These are phyloP conservation scores for Sorex araneus DNA, from an alignment of 2,113 vertebrate genomes.

Conservation along the genomic window DNA sequence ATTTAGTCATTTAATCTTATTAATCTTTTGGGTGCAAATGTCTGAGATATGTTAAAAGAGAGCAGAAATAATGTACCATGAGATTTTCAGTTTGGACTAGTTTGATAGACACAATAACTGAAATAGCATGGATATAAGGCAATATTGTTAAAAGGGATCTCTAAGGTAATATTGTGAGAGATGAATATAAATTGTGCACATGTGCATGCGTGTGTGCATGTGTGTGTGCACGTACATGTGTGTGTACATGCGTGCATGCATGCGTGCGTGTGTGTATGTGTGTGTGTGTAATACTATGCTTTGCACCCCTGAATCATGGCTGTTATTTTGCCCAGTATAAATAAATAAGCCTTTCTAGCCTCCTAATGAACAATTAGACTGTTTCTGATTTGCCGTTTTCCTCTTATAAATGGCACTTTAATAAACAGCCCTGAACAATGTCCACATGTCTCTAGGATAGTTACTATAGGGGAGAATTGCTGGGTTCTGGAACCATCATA, in stretches of 20 bases:
- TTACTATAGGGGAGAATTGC: background rate
- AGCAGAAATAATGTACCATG: background rate
- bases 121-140: background rate
- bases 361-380: background rate
- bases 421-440: background rate
- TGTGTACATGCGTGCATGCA: too few relatives aligned
- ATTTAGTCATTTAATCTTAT: background rate
- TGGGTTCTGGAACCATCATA: background rate
- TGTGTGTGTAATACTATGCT: background rate
- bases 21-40: conserved; percentile 26
- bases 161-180: too few relatives aligned
- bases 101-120: background rate
- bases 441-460: background rate
- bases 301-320: background rate
- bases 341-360: background rate
- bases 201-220: too few relatives aligned
- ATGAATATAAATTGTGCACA: too few relatives aligned
- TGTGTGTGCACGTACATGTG: too few relatives aligned
- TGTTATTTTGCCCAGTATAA: background rate
- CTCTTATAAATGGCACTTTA: background rate
- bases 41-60: background rate
- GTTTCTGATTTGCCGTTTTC: background rate
- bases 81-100: conserved; percentile 6
- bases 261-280: too few relatives aligned
- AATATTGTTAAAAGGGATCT: background rate